phyloP scores from a whole-genome alignment of 2,888 invertebrate genomes.

The Lochmaea capreae region DNA sequence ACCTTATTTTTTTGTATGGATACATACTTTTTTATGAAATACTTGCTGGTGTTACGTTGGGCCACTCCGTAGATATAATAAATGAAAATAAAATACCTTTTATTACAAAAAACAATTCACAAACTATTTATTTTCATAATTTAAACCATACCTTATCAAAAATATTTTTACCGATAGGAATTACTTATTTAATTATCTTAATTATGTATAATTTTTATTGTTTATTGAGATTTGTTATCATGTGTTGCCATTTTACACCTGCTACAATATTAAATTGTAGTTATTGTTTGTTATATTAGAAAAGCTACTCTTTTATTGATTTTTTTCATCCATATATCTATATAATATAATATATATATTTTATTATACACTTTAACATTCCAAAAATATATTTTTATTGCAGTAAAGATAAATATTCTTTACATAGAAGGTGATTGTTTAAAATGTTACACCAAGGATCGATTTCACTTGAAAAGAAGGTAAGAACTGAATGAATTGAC shows the following conservation, averaged over 20 bases:
- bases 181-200: not conserved
- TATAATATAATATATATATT: too few species aligned
- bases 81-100: not conserved
- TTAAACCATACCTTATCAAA: not conserved
- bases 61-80: not conserved
- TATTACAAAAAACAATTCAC: too few species aligned
- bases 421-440: too few species aligned
- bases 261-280: not conserved
- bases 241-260: not conserved
- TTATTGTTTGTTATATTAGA: not conserved
- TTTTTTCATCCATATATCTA: too few species aligned
- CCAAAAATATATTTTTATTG: not conserved
- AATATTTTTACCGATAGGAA: not conserved
- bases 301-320: too few species aligned
- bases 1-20: too few species aligned
- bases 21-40: too few species aligned
- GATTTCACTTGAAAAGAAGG: conserved; percentile 37
- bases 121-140: too few species aligned
- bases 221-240: not conserved
- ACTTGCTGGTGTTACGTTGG: not conserved
- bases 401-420: too few species aligned
- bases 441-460: conserved; percentile 30
- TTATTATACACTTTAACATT: not conserved
- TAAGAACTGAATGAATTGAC: conserved; percentile 32
- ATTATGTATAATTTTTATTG: not conserved